Evolutionary conservation across 2,113 vertebrate species (phyloP).

Genomic region (Anoplopoma fimbria): DNA sequence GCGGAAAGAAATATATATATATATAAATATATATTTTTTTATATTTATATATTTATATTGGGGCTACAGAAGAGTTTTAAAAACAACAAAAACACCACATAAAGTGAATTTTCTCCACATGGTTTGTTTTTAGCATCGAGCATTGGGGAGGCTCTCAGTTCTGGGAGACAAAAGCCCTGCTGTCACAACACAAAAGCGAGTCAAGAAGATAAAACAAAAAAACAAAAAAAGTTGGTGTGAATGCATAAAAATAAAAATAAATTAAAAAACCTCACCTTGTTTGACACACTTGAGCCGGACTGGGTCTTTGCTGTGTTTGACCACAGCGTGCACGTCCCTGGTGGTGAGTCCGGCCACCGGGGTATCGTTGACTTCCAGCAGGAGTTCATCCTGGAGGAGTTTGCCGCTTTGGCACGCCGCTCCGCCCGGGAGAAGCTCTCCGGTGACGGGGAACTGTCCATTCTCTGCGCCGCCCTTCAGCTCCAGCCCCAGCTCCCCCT

Average conservation of each 20-base stretch:
- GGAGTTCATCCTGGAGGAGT: constrained; percentile 89
- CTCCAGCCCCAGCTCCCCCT: constrained; percentile 91
- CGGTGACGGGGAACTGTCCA: constrained; percentile 94
- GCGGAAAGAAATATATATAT: not conserved
- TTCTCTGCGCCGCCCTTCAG: constrained; percentile 95
- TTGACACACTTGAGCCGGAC: constrained; percentile 96
- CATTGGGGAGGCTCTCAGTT: not conserved
- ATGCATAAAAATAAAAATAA: not conserved
- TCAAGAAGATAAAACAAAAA: not conserved
- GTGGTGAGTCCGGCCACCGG: constrained; percentile 96
- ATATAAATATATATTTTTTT: too few species aligned
- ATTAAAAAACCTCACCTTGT: constrained; percentile 87
- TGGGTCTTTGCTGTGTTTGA: constrained; percentile 96
- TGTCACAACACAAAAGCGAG: constrained; percentile 49
- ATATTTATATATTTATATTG: accelerated
- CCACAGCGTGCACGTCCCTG: constrained; percentile 94
- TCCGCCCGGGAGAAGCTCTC: constrained; percentile 88
- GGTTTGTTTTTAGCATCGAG: not conserved
- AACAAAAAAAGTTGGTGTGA: constrained; percentile 24
- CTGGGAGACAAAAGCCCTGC: constrained; percentile 32
- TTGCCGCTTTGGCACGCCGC: constrained; percentile 89
- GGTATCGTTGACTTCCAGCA: constrained; percentile 97
- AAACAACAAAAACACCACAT: not conserved
- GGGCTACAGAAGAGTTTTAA: accelerated
- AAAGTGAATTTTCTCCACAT: not conserved